Conservation (phyloP, 2,888 invertebrate species). For the Drosophila fungiperda region DNA sequence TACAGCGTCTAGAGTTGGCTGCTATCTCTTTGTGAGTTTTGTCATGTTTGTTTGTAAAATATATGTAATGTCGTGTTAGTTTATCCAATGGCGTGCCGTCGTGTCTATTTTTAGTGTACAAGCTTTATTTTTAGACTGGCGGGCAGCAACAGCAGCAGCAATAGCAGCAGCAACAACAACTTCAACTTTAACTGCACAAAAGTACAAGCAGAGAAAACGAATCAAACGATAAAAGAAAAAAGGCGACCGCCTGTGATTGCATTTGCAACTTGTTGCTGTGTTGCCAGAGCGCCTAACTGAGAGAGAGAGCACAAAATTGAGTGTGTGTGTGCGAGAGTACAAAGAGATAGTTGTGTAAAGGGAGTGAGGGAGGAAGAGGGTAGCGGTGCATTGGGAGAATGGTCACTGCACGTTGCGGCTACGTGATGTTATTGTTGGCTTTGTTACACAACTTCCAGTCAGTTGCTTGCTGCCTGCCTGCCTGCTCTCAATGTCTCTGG, state of each 20-base stretch:
- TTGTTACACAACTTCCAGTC: conserved; percentile 68
- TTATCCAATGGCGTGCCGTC: conserved; percentile 68
- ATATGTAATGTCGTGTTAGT: conserved; percentile 74
- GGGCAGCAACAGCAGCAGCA: conserved; percentile 14
- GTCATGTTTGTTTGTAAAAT: conserved; percentile 68
- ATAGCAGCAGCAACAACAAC: conserved; percentile 41
- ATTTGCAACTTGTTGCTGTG: conserved; percentile 75
- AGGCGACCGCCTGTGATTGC: conserved; percentile 37
- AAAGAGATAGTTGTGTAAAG: conserved; percentile 25
- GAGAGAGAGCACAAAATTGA: conserved; percentile 2
- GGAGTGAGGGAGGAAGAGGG: neutral
- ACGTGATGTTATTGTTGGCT: conserved; percentile 71
- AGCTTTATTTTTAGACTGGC: conserved; percentile 68
- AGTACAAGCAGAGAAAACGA: conserved; percentile 43
- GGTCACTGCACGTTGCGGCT: conserved; percentile 64
- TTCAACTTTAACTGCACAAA: conserved; percentile 62
- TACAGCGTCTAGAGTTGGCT: neutral
- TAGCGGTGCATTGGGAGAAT: conserved; percentile 22
- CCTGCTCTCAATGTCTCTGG: conserved; percentile 24
- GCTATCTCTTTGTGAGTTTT: conserved; percentile 41
- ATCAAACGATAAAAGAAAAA: conserved; percentile 27
- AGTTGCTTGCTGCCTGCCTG: conserved; percentile 13
- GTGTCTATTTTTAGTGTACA: conserved; percentile 72
- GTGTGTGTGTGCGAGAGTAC: conserved; percentile 3
- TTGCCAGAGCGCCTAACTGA: conserved; percentile 20